Evolutionary conservation across 2,797 vertebrate genomes (phyloP).

Genomic region (Aldrovandia affinis): DNA sequence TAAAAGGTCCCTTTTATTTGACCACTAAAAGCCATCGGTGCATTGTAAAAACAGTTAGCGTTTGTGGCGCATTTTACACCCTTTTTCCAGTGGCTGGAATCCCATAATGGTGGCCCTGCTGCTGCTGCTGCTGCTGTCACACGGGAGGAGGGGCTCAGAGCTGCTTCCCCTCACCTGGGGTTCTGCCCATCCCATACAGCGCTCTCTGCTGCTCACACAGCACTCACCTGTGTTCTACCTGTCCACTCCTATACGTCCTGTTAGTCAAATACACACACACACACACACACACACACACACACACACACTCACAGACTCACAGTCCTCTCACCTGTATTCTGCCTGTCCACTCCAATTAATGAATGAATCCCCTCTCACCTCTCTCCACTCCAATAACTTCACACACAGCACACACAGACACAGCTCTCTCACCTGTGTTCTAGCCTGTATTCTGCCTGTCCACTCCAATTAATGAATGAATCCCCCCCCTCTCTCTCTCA

Average conservation of each 20-base stretch:
- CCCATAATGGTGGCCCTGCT: constrained; percentile 26
- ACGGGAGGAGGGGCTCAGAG: background rate
- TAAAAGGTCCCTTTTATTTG: constrained; percentile 76
- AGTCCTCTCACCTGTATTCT: constrained; percentile 2
- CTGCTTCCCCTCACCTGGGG: background rate
- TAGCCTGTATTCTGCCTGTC: constrained; percentile 12
- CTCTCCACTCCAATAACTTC: constrained; percentile 45
- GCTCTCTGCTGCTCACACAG: background rate
- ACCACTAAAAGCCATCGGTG: constrained; percentile 70
- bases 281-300: constrained; percentile 32
- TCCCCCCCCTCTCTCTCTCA: constrained; percentile 4
- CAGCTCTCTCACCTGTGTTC: background rate
- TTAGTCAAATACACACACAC: constrained; percentile 23
- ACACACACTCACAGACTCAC: background rate
- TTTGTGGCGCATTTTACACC: constrained; percentile 60
- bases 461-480: constrained; percentile 29
- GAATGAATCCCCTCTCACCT: background rate
- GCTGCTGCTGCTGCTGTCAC: background rate
- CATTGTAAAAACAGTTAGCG: constrained; percentile 56
- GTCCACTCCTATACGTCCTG: constrained; percentile 6
- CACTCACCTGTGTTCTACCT: background rate
- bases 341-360: constrained; percentile 10
- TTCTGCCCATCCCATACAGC: background rate
- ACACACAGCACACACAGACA: constrained; percentile 40
- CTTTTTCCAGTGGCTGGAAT: constrained; percentile 33